phyloP scores from a whole-genome alignment of 2,888 invertebrate genomes.

The Caenorhabditis sp. region DNA sequence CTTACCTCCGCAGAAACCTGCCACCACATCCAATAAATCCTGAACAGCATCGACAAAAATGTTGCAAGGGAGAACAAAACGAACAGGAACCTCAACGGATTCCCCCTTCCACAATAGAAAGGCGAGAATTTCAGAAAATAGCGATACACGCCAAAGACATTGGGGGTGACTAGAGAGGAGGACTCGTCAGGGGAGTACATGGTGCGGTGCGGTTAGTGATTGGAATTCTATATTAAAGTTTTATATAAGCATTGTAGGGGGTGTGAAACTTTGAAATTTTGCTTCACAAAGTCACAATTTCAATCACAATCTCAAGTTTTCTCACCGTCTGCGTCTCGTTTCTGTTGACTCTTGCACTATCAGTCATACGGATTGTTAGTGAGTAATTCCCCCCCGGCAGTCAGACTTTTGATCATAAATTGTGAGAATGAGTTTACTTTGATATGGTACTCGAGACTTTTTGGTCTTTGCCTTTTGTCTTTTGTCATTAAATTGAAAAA shows the following conservation, averaged over 20 bases:
- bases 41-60: constrained; percentile 18
- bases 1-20: constrained; percentile 5
- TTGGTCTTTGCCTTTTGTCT: too few species aligned
- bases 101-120: constrained; percentile 1
- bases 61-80: not conserved
- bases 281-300: not conserved
- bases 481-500: too few species aligned
- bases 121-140: constrained; percentile 37
- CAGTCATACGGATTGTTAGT: not conserved
- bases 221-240: not conserved
- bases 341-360: not conserved
- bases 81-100: not conserved
- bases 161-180: not conserved
- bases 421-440: not conserved
- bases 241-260: not conserved
- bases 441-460: not conserved
- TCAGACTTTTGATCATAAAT: constrained; percentile 1
- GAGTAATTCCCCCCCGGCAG: not conserved
- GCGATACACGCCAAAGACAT: constrained; percentile 27
- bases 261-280: not conserved
- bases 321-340: not conserved
- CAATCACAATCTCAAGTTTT: not conserved
- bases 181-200: constrained; percentile 9
- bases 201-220: not conserved
- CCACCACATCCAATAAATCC: constrained; percentile 28